Base-by-base conservation (phyloP, 1,140 invertebrate genomes). In the Temnothorax longispinosus region DNA sequence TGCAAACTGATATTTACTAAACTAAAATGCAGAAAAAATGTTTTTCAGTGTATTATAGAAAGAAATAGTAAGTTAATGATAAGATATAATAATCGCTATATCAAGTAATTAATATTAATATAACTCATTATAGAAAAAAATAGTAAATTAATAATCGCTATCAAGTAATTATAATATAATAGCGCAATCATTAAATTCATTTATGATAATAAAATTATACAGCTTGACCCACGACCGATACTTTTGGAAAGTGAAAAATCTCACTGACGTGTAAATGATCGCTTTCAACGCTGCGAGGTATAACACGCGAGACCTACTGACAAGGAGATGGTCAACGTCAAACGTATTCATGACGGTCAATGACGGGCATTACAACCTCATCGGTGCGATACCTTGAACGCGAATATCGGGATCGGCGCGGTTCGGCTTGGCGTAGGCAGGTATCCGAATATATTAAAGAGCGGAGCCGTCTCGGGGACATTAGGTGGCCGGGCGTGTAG, bases 371-470 rank as follows among this genome's bases (percentile, higher is more conserved):
- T 56, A 60, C 75, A 67, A 88, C 65, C 88, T 90, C 89, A 90
- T 90, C 88, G 89, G 74, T 69, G 75, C 47, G 65, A 90, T 27
- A 81, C 86, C 72, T 89, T 89, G 84, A 89, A 84, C 85, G 88
- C 69, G 67, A 89, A 64, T 62, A 44, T 65, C 54, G 38, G 47
- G 54, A 52, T n/a, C n/a, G 52, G 38, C 65, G 87, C 76, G 44
- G 50, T 35, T 27, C 27, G 27, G 27, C 27, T 27, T 27, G 54
- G 58, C 58, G 35, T 27, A 82, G 77, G 89, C 86, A 87, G 90
- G 56, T 77, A 91, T 91, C 74, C 89, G 90, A 91, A 91, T 91
- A 91, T 65, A 91, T 91, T 91, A 91, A 88, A 71, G 77, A 71
- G 44, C 81, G 77, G 58, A 87, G 56, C 60, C 62, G 54, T 69